These are phyloP conservation scores for Polietes domitor DNA, from an alignment of 2,888 invertebrate genomes.

Conservation along the genomic window DNA sequence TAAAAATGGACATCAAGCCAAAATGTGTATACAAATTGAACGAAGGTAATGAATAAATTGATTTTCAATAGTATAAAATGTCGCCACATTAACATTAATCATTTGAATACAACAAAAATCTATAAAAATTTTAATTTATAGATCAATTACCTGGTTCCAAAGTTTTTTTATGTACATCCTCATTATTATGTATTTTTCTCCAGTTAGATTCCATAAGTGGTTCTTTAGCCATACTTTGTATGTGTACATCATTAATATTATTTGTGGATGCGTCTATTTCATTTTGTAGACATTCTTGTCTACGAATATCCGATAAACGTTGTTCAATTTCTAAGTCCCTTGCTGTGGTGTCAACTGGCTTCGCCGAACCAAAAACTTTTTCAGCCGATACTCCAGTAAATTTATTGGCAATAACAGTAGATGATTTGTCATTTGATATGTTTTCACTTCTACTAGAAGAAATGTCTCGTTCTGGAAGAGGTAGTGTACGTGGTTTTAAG, in stretches of 20 bases:
- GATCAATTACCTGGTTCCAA: no score
- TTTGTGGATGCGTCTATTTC: constrained; percentile 51
- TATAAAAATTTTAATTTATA: no score
- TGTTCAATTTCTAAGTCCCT: constrained; percentile 96
- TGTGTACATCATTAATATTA: not conserved
- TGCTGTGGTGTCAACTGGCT: constrained; percentile 96
- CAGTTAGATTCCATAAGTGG: not conserved
- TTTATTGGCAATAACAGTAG: constrained; percentile 62
- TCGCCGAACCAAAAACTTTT: constrained; percentile 96
- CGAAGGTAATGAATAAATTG: no score
- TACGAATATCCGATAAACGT: constrained; percentile 85
- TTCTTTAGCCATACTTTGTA: not conserved
- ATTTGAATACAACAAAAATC: no score
- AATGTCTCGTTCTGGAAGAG: constrained; percentile 81
- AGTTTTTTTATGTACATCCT: not conserved
- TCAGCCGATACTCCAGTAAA: constrained; percentile 83
- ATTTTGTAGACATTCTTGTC: constrained; percentile 74
- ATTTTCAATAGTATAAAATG: no score
- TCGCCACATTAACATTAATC: no score
- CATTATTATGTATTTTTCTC: not conserved
- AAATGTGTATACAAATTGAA: no score
- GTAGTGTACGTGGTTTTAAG: constrained; percentile 90
- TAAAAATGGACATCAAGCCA: no score
- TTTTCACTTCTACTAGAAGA: constrained; percentile 62
- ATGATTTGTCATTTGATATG: constrained; percentile 43